These are phyloP conservation scores for Azorinus chamasolen DNA, from an alignment of 2,888 invertebrate species.

Conservation along the genomic window DNA sequence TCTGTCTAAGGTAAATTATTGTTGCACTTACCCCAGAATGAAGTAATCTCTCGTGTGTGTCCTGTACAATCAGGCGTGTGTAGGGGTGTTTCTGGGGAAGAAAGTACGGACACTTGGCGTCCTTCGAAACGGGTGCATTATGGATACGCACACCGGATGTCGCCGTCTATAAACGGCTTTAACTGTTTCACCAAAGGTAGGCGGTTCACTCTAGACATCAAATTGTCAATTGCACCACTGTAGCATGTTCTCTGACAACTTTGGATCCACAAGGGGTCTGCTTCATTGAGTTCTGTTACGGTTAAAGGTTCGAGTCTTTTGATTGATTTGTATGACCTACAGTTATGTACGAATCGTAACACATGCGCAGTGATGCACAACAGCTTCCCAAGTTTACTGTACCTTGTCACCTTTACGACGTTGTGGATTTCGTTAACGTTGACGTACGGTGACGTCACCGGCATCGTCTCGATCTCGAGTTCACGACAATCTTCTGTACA, in stretches of 20 bases:
- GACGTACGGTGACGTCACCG: neutral
- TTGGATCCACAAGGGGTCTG: slow-evolving; percentile 2
- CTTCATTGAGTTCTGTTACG: neutral
- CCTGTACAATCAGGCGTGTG: slow-evolving; percentile 34
- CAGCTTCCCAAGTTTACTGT: slow-evolving; percentile 9
- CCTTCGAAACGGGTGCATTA: slow-evolving; percentile 27
- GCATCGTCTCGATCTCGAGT: neutral
- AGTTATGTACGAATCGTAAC: slow-evolving; percentile 18
- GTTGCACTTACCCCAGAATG: slow-evolving; percentile 40
- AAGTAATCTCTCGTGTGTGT: slow-evolving; percentile 29
- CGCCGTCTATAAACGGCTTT: slow-evolving; percentile 18
- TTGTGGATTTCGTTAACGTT: slow-evolving; percentile 15
- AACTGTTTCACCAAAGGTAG: slow-evolving; percentile 27
- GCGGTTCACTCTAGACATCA: slow-evolving; percentile 4
- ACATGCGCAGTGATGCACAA: slow-evolving; percentile 25
- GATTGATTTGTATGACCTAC: neutral
- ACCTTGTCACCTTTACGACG: slow-evolving; percentile 6
- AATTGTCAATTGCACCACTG: slow-evolving; percentile 7
- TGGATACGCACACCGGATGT: slow-evolving; percentile 35
- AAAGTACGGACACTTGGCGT: slow-evolving; percentile 19
- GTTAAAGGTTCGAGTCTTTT: slow-evolving; percentile 5
- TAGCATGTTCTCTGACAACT: neutral
- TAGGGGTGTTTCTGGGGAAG: slow-evolving; percentile 14
- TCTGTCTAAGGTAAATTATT: slow-evolving; percentile 35
- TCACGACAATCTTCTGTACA: neutral